phyloP scores from a whole-genome alignment of 2,888 invertebrate species.

The Neoitamus cyanurus region DNA sequence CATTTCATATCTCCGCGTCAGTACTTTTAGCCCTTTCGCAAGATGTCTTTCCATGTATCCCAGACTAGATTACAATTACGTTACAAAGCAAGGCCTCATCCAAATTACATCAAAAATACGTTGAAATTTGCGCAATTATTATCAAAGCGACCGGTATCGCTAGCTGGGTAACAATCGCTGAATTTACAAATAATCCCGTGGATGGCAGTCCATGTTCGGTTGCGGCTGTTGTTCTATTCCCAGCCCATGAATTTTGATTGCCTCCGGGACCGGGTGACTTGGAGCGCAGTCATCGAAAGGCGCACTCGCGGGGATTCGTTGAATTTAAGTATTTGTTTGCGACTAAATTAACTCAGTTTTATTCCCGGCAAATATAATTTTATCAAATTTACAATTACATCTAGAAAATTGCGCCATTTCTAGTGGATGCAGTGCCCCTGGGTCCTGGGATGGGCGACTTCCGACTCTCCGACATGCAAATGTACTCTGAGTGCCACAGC shows the following conservation, averaged over 20 bases:
- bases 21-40: background rate
- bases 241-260: conserved; percentile 47
- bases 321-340: conserved; percentile 36
- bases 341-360: conserved; percentile 21
- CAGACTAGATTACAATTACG: background rate
- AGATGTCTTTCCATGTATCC: background rate
- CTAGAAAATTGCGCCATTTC: background rate
- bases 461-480: background rate
- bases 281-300: background rate
- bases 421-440: background rate
- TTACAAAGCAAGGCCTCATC: background rate
- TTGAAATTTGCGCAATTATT: conserved; percentile 17
- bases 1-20: background rate
- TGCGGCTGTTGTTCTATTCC: background rate
- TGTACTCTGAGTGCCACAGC: background rate
- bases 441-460: background rate
- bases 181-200: conserved; percentile 9
- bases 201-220: background rate
- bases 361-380: conserved; percentile 12
- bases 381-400: background rate
- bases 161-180: conserved; percentile 13
- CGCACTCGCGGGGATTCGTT: background rate
- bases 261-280: conserved; percentile 6
- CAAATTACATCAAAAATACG: background rate
- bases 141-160: background rate